phyloP scores from a whole-genome alignment of 2,113 vertebrate genomes.

The Vireo altiloquus region DNA sequence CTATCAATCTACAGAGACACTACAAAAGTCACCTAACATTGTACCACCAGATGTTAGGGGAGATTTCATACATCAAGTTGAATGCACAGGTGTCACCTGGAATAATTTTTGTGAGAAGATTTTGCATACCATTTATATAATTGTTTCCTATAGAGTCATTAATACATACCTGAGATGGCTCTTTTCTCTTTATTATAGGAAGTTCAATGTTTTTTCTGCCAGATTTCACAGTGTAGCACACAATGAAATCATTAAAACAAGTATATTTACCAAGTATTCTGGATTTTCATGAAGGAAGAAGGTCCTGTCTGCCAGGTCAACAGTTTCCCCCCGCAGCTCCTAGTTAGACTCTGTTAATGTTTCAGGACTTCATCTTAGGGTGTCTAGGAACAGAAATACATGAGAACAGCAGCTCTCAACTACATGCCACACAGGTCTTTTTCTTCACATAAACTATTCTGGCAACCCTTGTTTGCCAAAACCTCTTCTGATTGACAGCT shows the following conservation, averaged over 20 bases:
- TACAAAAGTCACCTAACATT: slow-evolving; percentile 38
- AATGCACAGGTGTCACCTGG: slow-evolving; percentile 42
- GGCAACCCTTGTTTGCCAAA: background rate
- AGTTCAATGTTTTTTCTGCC: slow-evolving; percentile 82
- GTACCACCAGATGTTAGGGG: slow-evolving; percentile 15
- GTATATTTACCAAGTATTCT: background rate
- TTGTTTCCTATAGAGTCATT: slow-evolving; percentile 2
- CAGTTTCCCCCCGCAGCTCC: background rate
- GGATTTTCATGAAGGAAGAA: background rate
- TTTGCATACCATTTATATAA: background rate
- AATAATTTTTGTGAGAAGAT: slow-evolving; percentile 39
- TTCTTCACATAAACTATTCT: background rate
- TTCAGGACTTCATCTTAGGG: background rate
- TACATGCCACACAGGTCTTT: background rate
- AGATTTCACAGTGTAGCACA: slow-evolving; percentile 76
- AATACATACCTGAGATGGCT: slow-evolving; percentile 75
- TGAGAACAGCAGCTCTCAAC: background rate
- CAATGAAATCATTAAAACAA: background rate
- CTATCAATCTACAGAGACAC: slow-evolving; percentile 39
- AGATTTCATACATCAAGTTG: slow-evolving; percentile 15
- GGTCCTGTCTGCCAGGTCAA: background rate
- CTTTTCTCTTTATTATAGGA: slow-evolving; percentile 78
- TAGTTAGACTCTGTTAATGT: background rate
- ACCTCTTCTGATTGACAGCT: background rate
- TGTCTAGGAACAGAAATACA: background rate